Evolutionary conservation across 2,888 invertebrate species (phyloP).

Genomic region (Drepana falcataria): DNA sequence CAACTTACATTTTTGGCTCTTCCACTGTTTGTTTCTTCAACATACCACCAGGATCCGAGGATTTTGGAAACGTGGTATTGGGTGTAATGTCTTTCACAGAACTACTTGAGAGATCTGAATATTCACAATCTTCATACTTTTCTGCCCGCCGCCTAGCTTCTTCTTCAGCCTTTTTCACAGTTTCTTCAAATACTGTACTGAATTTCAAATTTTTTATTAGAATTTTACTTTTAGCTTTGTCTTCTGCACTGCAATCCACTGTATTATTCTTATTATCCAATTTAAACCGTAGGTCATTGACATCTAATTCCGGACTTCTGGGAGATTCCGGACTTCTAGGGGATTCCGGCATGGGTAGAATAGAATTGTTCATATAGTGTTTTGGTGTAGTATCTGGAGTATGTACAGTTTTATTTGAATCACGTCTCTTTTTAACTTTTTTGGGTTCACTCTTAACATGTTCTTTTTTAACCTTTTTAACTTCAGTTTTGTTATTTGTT

Average conservation of each 20-base stretch:
- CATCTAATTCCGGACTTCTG: slow-evolving; percentile 34
- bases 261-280: slow-evolving; percentile 37
- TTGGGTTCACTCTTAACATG: slow-evolving; percentile 15
- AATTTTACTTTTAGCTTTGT: slow-evolving; percentile 78
- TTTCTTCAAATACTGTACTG: slow-evolving; percentile 82
- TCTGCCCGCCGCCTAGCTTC: slow-evolving; percentile 80
- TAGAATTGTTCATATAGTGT: slow-evolving; percentile 27
- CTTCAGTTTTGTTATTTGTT: slow-evolving; percentile 28
- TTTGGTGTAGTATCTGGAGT: slow-evolving; percentile 7
- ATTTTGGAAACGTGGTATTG: slow-evolving; percentile 66
- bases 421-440: slow-evolving; percentile 20
- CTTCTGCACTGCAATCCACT: slow-evolving; percentile 41
- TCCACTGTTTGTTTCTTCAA: slow-evolving; percentile 67
- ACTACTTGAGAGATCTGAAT: slow-evolving; percentile 68
- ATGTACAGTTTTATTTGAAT: slow-evolving; percentile 40
- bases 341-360: slow-evolving; percentile 58
- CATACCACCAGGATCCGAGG: slow-evolving; percentile 68
- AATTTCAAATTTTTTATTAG: slow-evolving; percentile 84
- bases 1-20: slow-evolving; percentile 74
- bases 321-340: slow-evolving; percentile 63
- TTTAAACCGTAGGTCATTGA: slow-evolving; percentile 39
- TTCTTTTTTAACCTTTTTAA: slow-evolving; percentile 15
- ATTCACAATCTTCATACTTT: slow-evolving; percentile 82
- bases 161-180: slow-evolving; percentile 81
- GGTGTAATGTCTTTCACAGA: slow-evolving; percentile 53